phyloP scores from a whole-genome alignment of 2,888 invertebrate genomes.

The Arrhopalites spinosus region DNA sequence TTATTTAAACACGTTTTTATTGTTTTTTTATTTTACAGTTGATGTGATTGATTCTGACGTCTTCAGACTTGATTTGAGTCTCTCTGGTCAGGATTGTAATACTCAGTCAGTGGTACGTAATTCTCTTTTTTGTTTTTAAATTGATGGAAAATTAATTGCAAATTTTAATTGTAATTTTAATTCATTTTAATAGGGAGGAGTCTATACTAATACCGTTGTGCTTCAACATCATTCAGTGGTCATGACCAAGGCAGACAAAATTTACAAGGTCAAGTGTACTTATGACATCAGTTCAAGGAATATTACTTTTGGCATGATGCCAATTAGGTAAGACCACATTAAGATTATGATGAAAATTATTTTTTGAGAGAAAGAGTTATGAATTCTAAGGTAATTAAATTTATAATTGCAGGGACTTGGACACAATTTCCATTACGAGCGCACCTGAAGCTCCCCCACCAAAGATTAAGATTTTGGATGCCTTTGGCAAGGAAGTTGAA shows the following conservation, averaged over 20 bases:
- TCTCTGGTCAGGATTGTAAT: conserved; percentile 93
- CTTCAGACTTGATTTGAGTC: conserved; percentile 88
- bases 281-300: conserved; percentile 96
- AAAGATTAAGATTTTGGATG: conserved; percentile 88
- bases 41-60: conserved; percentile 90
- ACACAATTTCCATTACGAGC: conserved; percentile 94
- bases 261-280: conserved; percentile 94
- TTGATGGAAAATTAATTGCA: no score
- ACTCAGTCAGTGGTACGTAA: conserved; percentile 87
- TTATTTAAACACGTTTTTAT: no score
- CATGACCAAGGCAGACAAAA: conserved; percentile 95
- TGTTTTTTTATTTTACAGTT: conserved; percentile 60
- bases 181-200: conserved; percentile 71
- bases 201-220: conserved; percentile 92
- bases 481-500: conserved; percentile 84
- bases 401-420: conserved; percentile 71
- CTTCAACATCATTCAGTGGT: conserved; percentile 94
- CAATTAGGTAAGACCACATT: conserved; percentile 67
- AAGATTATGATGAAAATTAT: no score
- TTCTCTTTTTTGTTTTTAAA: not conserved
- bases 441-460: conserved; percentile 94
- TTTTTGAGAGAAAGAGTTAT: no score
- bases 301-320: conserved; percentile 97
- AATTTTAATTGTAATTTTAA: not conserved
- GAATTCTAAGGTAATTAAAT: no score